Conservation (phyloP, 1,140 invertebrate species). For the Drosophila albomicans region DNA sequence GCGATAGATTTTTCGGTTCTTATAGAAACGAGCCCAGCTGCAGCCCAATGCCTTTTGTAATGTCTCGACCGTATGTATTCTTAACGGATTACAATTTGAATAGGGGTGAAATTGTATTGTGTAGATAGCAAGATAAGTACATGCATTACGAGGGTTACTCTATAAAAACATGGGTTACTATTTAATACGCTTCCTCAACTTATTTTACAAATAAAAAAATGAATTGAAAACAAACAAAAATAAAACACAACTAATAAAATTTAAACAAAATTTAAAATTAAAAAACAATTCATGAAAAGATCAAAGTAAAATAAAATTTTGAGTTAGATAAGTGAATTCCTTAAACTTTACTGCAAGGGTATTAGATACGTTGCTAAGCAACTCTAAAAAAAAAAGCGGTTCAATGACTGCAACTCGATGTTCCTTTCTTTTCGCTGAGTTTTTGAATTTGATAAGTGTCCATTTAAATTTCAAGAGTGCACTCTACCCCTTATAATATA, state of each 20-base stretch:
- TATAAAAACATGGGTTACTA: not conserved
- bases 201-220: too few species aligned
- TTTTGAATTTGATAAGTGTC: not conserved
- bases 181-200: too few species aligned
- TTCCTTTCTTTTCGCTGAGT: conserved; percentile 14
- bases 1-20: too few species aligned
- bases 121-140: too few species aligned
- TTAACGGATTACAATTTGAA: not conserved
- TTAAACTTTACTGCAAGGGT: not conserved
- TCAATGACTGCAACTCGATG: conserved; percentile 30
- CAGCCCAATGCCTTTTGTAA: too few species aligned
- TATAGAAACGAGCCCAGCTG: too few species aligned
- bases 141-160: not conserved
- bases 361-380: not conserved
- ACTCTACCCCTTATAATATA: not conserved
- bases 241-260: too few species aligned
- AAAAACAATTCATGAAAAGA: too few species aligned
- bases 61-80: too few species aligned
- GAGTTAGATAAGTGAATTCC: not conserved
- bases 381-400: not conserved
- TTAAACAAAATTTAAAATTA: too few species aligned
- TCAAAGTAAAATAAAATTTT: too few species aligned
- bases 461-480: conserved; percentile 17
- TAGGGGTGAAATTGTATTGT: not conserved
- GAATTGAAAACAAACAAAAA: too few species aligned